Evolutionary conservation across 2,888 invertebrate species (phyloP).

Genomic region (Pecten maximus): DNA sequence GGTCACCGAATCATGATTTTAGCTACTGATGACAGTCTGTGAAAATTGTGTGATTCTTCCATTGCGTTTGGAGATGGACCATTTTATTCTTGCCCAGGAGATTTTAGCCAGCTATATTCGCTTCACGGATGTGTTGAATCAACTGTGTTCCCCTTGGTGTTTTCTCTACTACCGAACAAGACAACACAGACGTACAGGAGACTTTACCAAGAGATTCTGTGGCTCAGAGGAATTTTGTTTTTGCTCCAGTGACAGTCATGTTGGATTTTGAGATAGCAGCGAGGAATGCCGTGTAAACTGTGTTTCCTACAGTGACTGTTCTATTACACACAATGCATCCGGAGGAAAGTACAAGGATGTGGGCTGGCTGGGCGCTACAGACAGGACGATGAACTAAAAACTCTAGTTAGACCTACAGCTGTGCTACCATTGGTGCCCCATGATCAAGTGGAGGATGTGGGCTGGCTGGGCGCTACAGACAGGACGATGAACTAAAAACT

Average conservation of each 20-base stretch:
- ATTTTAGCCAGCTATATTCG: conserved; percentile 45
- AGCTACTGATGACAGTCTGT: conserved; percentile 27
- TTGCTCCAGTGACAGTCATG: not conserved
- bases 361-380: too few relatives aligned
- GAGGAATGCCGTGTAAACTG: too few relatives aligned
- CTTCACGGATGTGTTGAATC: conserved; percentile 48
- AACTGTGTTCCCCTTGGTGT: conserved; percentile 45
- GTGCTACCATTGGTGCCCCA: too few relatives aligned
- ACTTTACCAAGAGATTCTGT: not conserved
- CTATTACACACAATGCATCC: too few relatives aligned
- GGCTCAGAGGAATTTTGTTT: not conserved
- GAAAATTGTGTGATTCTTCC: not conserved
- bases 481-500: too few relatives aligned
- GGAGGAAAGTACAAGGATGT: too few relatives aligned
- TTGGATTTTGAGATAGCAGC: too few relatives aligned
- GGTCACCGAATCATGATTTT: conserved; percentile 39
- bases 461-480: too few relatives aligned
- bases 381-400: too few relatives aligned
- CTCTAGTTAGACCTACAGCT: too few relatives aligned
- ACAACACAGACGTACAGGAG: conserved; percentile 24
- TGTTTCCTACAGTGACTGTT: too few relatives aligned
- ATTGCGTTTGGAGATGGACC: conserved; percentile 43
- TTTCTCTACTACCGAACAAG: conserved; percentile 43
- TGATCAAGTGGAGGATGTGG: too few relatives aligned
- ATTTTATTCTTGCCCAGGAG: conserved; percentile 43